Conservation (phyloP, 2,888 invertebrate genomes). For the Drosophila yooni region DNA sequence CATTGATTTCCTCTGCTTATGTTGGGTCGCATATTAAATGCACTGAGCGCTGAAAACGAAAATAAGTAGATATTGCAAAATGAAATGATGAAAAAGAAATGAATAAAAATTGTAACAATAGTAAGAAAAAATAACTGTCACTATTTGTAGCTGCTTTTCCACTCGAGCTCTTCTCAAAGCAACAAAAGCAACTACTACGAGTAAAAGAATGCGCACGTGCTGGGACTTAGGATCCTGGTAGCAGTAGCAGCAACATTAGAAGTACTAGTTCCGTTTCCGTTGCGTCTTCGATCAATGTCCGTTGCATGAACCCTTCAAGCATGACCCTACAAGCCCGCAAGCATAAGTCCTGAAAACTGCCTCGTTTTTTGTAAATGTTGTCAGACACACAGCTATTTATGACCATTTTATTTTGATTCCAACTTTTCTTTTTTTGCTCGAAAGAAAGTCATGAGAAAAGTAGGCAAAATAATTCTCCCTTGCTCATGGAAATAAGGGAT, state of each 20-base stretch:
- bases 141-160: slow-evolving; percentile 65
- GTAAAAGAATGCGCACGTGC: slow-evolving; percentile 60
- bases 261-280: slow-evolving; percentile 34
- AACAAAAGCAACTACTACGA: slow-evolving; percentile 24
- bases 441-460: slow-evolving; percentile 2
- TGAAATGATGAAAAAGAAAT: slow-evolving; percentile 27
- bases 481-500: slow-evolving; percentile 11
- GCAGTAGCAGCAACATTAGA: slow-evolving; percentile 25
- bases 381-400: slow-evolving; percentile 62
- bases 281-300: slow-evolving; percentile 36
- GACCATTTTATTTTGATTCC: slow-evolving; percentile 69
- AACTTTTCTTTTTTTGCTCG: slow-evolving; percentile 26
- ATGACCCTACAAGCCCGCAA: not conserved
- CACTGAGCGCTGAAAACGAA: slow-evolving; percentile 18
- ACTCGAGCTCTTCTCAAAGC: slow-evolving; percentile 19
- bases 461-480: slow-evolving; percentile 9
- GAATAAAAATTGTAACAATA: slow-evolving; percentile 8
- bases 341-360: not conserved
- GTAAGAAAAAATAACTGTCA: slow-evolving; percentile 32
- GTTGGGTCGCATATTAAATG: slow-evolving; percentile 25
- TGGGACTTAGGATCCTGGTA: slow-evolving; percentile 57
- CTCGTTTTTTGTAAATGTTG: slow-evolving; percentile 28
- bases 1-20: slow-evolving; percentile 21
- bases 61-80: slow-evolving; percentile 33
- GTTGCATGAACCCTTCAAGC: slow-evolving; percentile 23